Evolutionary conservation across 2,797 vertebrate genomes (phyloP), one percentile per base, ranked within the genome.

Genomic region (Zalophus californianus): DNA sequence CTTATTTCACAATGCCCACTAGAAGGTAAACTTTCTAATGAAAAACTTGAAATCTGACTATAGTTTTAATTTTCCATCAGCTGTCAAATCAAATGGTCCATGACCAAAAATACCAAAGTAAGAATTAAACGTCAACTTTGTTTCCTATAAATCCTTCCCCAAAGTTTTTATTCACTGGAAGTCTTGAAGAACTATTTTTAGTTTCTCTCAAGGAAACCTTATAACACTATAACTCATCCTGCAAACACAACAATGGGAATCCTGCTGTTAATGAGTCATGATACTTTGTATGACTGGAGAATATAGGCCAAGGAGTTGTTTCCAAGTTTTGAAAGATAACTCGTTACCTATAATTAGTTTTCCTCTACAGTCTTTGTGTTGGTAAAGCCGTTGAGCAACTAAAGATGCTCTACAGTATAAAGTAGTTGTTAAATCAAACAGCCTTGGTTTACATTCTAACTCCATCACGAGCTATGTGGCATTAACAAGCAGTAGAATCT

Each of bases 101-200:
- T 27, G 35, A 83, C 27, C 15, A 70, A 72, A 89, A 86, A 93
- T 68, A 20, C 4, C 58, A 91, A 77, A 92, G 27, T 27, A 79
- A 92, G 48, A 88, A 89, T 23, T 84, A 96, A 95, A 98, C 90
- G 94, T 91, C 93, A 97, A 85, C 79, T 97, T 88, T n/a, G 25
- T 96, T 96, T 97, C 7, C 4, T 94, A 95, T 96, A 93, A 95
- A 98, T 97, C 96, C 82, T 95, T 62, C 95, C 94, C 91, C 75
- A 44, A 92, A 98, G 62, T 98, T 97, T 93, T 97, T 94, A 95
- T 98, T 98, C 77, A 62, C 83, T 96, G 92, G 50, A 86, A 98
- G 96, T 95, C 88, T 97, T 86, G 66, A 96, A 54, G 60, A 96
- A 94, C 97, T 99, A 99, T 98, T 98, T 98, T 99, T 98, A 98